phyloP scores from a whole-genome alignment of 1,140 invertebrate species.

The Cotesia chilonis region DNA sequence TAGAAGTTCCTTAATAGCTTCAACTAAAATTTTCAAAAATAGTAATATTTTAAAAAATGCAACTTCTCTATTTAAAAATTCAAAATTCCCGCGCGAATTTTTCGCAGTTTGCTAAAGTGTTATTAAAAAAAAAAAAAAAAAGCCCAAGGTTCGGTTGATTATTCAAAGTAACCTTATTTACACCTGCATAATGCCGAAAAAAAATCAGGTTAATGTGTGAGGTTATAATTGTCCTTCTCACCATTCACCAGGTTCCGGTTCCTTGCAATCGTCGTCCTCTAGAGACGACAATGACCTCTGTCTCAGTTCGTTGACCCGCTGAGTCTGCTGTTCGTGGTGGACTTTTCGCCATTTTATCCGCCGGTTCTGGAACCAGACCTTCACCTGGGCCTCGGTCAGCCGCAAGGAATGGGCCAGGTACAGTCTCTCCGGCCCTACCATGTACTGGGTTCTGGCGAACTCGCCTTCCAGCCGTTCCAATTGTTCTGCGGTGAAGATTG shows the following conservation, averaged over 20 bases:
- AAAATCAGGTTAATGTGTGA: not conserved
- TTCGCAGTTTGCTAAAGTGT: too few species aligned
- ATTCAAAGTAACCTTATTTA: too few species aligned
- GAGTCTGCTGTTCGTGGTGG: slow-evolving; percentile 89
- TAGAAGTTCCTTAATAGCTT: too few species aligned
- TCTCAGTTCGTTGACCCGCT: slow-evolving; percentile 80
- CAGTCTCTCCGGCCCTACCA: slow-evolving; percentile 92
- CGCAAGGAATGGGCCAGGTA: slow-evolving; percentile 88
- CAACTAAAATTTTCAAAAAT: too few species aligned
- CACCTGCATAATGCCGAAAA: not conserved
- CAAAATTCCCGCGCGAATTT: too few species aligned
- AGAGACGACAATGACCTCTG: slow-evolving; percentile 62
- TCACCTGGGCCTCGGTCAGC: slow-evolving; percentile 92
- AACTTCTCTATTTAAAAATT: too few species aligned
- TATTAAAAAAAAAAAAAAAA: too few species aligned
- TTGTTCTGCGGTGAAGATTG: slow-evolving; percentile 95
- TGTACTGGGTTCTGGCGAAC: slow-evolving; percentile 93
- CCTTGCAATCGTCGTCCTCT: slow-evolving; percentile 46
- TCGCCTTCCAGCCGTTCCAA: slow-evolving; percentile 89
- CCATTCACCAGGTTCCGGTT: slow-evolving; percentile 41
- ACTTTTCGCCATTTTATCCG: slow-evolving; percentile 96
- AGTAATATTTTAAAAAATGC: too few species aligned
- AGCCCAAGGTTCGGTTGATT: too few species aligned
- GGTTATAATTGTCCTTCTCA: not conserved
- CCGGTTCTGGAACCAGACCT: slow-evolving; percentile 97